phyloP scores from a whole-genome alignment of 2,113 vertebrate species.

The Stictonetta naevosa region DNA sequence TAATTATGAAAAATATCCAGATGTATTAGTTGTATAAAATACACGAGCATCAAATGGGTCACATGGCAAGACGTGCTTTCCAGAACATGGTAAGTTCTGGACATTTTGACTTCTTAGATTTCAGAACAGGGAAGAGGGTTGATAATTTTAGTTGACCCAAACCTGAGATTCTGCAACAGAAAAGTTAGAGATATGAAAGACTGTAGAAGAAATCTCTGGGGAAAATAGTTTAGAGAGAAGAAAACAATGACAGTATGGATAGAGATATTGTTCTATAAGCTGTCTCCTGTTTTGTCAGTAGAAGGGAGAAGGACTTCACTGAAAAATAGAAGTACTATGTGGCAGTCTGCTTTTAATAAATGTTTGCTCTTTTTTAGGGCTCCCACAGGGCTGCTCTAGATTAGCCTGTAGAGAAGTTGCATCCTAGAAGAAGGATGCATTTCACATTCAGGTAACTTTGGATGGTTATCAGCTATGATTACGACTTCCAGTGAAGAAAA shows the following conservation, averaged over 20 bases:
- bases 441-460: background rate
- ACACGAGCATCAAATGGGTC: background rate
- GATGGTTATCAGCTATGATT: slow-evolving; percentile 12
- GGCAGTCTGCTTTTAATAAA: background rate
- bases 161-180: background rate
- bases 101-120: background rate
- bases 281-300: background rate
- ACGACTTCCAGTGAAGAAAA: slow-evolving; percentile 58
- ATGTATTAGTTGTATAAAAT: background rate
- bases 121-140: background rate
- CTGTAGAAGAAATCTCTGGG: background rate
- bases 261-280: background rate
- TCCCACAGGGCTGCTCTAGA: background rate
- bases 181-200: background rate
- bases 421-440: background rate
- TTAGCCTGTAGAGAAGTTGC: background rate
- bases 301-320: background rate
- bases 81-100: background rate
- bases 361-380: background rate
- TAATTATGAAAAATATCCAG: background rate
- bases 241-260: background rate
- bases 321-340: background rate
- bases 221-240: background rate
- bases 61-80: background rate
- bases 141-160: background rate